Evolutionary conservation across 2,797 vertebrate genomes (phyloP).

Genomic region (Callimico goeldii): DNA sequence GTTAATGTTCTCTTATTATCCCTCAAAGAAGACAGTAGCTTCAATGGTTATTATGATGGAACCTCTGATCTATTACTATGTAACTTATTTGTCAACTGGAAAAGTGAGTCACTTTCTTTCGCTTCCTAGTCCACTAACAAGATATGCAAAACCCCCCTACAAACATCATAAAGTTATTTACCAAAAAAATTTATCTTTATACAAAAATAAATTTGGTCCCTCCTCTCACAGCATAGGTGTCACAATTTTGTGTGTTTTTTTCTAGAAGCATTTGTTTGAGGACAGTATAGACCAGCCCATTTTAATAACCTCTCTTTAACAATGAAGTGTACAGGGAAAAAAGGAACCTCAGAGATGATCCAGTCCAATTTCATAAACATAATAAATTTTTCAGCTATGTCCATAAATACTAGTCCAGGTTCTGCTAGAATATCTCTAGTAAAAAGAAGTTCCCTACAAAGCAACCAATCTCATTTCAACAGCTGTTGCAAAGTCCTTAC

Average conservation of each 20-base stretch:
- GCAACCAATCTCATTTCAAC: background rate
- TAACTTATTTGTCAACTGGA: background rate
- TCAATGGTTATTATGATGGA: background rate
- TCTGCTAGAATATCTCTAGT: background rate
- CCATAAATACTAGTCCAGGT: background rate
- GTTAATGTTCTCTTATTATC: constrained; percentile 4
- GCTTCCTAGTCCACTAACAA: background rate
- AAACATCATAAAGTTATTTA: constrained; percentile 1
- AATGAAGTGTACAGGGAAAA: constrained; percentile 16
- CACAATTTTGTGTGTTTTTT: background rate
- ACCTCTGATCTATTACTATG: background rate
- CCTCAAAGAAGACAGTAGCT: background rate
- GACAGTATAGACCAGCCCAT: background rate
- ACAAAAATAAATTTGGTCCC: background rate
- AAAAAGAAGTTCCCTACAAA: background rate
- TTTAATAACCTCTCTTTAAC: constrained; percentile 36
- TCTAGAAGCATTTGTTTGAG: constrained; percentile 31
- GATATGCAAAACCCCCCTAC: background rate
- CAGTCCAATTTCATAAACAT: background rate
- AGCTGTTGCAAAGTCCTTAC: constrained; percentile 22
- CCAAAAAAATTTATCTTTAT: constrained; percentile 12
- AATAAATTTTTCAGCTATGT: constrained; percentile 11
- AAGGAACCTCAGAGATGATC: background rate
- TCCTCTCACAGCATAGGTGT: background rate
- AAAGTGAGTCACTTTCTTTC: constrained; percentile 13